Evolutionary conservation across 2,888 invertebrate species (phyloP), one percentile per base, ranked within the genome.

Genomic region (Loripinus fragilis): DNA sequence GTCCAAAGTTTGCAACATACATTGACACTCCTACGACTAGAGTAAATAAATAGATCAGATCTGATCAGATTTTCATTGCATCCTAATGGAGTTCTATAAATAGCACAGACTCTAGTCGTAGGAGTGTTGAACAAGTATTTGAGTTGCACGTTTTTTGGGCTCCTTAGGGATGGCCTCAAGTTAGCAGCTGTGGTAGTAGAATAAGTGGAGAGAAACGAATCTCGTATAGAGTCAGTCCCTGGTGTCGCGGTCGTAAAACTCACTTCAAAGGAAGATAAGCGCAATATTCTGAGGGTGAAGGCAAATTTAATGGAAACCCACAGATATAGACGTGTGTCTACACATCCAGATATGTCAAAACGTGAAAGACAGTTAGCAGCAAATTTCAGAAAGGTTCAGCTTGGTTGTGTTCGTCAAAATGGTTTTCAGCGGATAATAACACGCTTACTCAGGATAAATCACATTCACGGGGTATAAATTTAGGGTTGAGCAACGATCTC

Each of bases 191-290:
- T 55, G 8, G 55, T 25, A 10, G 55, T 55, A 7, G n/a, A n/a
- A n/a, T n/a, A n/a, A n/a, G n/a, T n/a, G n/a, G 55, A 55, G 17
- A 25, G 55, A 25, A 55, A 55, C 5, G 55, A 55, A 28, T 55
- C 55, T 8, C 55, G 55, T 28, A 28, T 55, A 7, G 55, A 55
- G 20, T 55, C 55, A 12, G 8, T 20, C 55, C 65, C 65, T 12
- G 65, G 65, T 65, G 65, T 65, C n/a, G 38, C 35, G 28, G 65
- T 65, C 5, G 65, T 41, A 7, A 65, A 33, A 41, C n/a, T 65
- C 35, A 38, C n/a, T 41, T n/a, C 38, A 35, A 30, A 65, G 65
- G 35, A 35, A 35, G 38, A 65, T 38, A 35, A 41, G 35, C 41
- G n/a, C n/a, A 41, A 25, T n/a, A n/a, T n/a, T n/a, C n/a, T n/a